Evolutionary conservation across 35 echinoderm and acorn worm species (phyloP), one percentile per base, ranked within the genome.

Genomic region (Acanthaster planci): DNA sequence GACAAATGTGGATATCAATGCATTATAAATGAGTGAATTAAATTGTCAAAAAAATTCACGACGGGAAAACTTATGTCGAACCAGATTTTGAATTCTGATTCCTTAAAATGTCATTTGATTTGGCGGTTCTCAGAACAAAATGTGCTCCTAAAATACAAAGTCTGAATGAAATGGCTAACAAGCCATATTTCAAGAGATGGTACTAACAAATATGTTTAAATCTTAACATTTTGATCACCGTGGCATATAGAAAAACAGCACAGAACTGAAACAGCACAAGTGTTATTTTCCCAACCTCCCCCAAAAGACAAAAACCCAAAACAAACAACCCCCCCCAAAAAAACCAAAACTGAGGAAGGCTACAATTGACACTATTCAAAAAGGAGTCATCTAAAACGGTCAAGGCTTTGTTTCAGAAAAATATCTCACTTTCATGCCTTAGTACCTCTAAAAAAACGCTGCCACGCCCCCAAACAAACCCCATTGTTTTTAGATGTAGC

Each of bases 391-490:
- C 42, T 26, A 72, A 31, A 72, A 31, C 21, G 1, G 22, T 72
- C 64, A 72, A 72, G 64, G 64, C 34, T 72, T 72, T 34, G 30
- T 26, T 72, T 72, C 64, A 72, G 64, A 72, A 72, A 68, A 72
- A 72, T 72, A 36, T 72, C 64, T 72, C 34, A 72, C 64, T 72
- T 26, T n/a, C n/a, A n/a, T n/a, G n/a, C n/a, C n/a, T 47, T 47
- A 6, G 42, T 47, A 12, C 42, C 42, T 47, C 12, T 4, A 12
- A 6, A 47, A 47, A 47, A 12, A 47, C 4, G 42, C 12, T 47
- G 42, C 12, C 4, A 47, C 12, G 42, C 42, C 4, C 23, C 4
- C 1, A 8, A 72, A 72, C 30, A 72, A 72, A 68, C 12, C 12
- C 29, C 29, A 72, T 26, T 1, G 14, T 14, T 12, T 72, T 26